These are phyloP conservation scores for Eupithecia subfuscata DNA, from an alignment of 2,888 invertebrate genomes.

Conservation along the genomic window DNA sequence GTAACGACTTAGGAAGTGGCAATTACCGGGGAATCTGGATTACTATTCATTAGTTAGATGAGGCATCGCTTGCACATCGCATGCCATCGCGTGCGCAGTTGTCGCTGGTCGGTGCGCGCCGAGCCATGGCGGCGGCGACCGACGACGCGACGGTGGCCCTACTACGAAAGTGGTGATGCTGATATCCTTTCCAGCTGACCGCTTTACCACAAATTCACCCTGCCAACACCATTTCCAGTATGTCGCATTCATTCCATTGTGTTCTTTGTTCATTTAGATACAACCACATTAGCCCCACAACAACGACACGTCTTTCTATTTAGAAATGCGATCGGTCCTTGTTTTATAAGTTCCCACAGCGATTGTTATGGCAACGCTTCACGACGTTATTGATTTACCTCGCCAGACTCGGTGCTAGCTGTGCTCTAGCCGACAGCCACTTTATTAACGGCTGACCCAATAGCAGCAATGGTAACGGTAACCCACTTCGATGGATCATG, in stretches of 20 bases:
- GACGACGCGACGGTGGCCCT: not conserved
- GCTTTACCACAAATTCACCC: not conserved
- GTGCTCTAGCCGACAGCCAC: not conserved
- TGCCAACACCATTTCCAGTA: not conserved
- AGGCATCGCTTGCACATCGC: conserved; percentile 20
- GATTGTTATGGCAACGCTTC: conserved; percentile 15
- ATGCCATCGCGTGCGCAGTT: conserved; percentile 25
- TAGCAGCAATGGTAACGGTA: conserved; percentile 23
- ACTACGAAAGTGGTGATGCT: not conserved
- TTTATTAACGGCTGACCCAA: conserved; percentile 18
- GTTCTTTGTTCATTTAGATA: not conserved
- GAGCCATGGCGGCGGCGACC: not conserved
- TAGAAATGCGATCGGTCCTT: not conserved
- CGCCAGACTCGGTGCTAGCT: not conserved
- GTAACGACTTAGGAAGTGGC: conserved; percentile 32
- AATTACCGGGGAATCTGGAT: conserved; percentile 35
- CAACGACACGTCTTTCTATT: not conserved
- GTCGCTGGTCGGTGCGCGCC: not conserved
- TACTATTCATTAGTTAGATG: conserved; percentile 17
- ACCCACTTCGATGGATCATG: conserved; percentile 28
- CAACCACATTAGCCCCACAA: not conserved
- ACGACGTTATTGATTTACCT: conserved; percentile 18
- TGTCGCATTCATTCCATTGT: not conserved
- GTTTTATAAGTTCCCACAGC: conserved; percentile 7
- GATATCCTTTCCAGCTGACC: not conserved